These are phyloP conservation scores for Delia radicum DNA, from an alignment of 1,140 invertebrate species.

Conservation along the genomic window DNA sequence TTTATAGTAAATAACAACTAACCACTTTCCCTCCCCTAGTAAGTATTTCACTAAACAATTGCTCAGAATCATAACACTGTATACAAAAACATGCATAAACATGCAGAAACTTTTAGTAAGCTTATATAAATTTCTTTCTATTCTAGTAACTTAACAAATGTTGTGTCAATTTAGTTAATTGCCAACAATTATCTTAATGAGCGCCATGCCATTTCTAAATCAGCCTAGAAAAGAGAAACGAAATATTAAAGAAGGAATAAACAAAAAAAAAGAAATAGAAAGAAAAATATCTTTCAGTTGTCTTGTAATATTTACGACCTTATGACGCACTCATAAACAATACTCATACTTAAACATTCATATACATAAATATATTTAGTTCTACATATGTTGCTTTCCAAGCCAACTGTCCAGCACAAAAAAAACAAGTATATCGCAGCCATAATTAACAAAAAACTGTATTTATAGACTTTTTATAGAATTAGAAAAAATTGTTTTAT, in stretches of 20 bases:
- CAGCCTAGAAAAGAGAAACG: neutral
- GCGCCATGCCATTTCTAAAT: slow-evolving; percentile 17
- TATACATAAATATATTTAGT: too few relatives aligned
- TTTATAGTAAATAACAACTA: neutral
- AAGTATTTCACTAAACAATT: neutral
- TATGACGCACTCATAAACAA: slow-evolving; percentile 23
- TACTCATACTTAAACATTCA: neutral
- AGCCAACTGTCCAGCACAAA: too few relatives aligned
- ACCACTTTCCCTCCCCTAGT: too few relatives aligned
- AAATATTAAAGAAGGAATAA: neutral
- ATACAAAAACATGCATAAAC: too few relatives aligned
- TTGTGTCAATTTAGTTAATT: slow-evolving; percentile 28
- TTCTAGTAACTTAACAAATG: slow-evolving; percentile 15
- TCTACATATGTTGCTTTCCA: too few relatives aligned
- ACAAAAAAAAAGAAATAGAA: neutral
- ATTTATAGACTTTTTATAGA: too few relatives aligned
- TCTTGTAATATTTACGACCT: slow-evolving; percentile 23
- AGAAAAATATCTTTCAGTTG: slow-evolving; percentile 13
- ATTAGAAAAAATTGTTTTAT: too few relatives aligned
- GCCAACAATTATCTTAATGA: slow-evolving; percentile 28
- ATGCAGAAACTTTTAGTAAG: neutral
- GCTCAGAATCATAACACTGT: neutral
- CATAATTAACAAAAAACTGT: too few relatives aligned
- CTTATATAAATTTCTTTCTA: neutral
- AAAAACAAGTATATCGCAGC: too few relatives aligned